Percentiles rank a stretch among this genome's conserved stretches.
phyloP scores from a whole-genome alignment of 2,888 invertebrate genomes.

The Drosophila atripex region DNA sequence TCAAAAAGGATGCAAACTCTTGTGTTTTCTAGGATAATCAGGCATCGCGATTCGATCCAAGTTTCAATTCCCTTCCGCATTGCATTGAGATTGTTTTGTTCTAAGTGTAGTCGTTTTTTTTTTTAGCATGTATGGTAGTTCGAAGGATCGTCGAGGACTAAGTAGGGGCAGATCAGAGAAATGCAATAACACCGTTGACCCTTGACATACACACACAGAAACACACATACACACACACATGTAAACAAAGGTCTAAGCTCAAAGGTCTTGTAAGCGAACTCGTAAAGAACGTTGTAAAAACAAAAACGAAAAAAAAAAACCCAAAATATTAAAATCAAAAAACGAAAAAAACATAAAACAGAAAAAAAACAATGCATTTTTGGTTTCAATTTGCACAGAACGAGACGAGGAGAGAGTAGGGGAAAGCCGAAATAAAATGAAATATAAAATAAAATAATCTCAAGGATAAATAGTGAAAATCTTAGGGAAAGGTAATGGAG shows the following conservation, averaged over 20 bases:
- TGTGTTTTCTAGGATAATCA: not conserved
- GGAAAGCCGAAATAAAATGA: conserved; percentile 45
- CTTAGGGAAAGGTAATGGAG: conserved; percentile 43
- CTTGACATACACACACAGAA: too few relatives aligned
- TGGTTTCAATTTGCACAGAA: conserved; percentile 53
- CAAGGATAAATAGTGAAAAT: conserved; percentile 50
- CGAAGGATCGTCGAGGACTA: not conserved
- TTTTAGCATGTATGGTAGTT: conserved; percentile 16
- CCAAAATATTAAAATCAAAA: conserved; percentile 27
- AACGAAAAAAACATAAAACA: conserved; percentile 8
- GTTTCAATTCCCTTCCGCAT: conserved; percentile 9
- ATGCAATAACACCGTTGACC: conserved; percentile 8
- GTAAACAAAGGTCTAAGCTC: conserved; percentile 54
- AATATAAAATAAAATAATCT: conserved; percentile 65
- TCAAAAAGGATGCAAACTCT: not conserved
- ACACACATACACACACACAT: conserved; percentile 20
- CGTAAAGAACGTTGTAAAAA: conserved; percentile 28
- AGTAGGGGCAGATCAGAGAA: conserved; percentile 1
- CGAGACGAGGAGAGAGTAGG: conserved; percentile 15
- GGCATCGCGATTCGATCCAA: not conserved
- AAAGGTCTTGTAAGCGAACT: conserved; percentile 54
- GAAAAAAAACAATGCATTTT: conserved; percentile 47
- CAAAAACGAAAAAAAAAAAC: conserved; percentile 8
- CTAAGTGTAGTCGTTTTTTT: conserved; percentile 16
- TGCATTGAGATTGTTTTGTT: conserved; percentile 23